Evolutionary conservation across 2,797 vertebrate species (phyloP).

Genomic region (Fistularia tabacaria): DNA sequence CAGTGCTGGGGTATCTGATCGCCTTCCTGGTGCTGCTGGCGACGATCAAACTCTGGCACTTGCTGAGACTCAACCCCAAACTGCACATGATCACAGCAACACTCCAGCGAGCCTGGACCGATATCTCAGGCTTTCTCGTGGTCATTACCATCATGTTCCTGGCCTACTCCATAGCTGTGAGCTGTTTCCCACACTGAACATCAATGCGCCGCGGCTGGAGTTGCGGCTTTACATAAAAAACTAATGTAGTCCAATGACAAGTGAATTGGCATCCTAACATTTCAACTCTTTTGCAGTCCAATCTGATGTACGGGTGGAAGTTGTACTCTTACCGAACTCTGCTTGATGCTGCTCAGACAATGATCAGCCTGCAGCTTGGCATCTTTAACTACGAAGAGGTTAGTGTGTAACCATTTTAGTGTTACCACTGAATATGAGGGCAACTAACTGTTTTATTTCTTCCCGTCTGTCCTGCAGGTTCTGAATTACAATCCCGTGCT

Average conservation of each 20-base stretch:
- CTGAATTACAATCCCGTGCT: slow-evolving; percentile 88
- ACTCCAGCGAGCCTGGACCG: slow-evolving; percentile 86
- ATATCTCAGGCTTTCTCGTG: slow-evolving; percentile 90
- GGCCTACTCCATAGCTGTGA: slow-evolving; percentile 88
- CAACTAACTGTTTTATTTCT: slow-evolving; percentile 1
- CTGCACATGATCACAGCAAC: slow-evolving; percentile 92
- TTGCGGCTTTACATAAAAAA: slow-evolving; percentile 18
- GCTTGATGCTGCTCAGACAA: slow-evolving; percentile 83
- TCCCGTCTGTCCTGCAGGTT: slow-evolving; percentile 71
- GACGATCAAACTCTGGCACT: slow-evolving; percentile 93
- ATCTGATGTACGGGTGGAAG: slow-evolving; percentile 94
- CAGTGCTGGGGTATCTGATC: slow-evolving; percentile 87
- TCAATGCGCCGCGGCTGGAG: slow-evolving; percentile 19
- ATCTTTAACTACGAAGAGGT: slow-evolving; percentile 98
- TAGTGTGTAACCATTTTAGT: slow-evolving; percentile 16
- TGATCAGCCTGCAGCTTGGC: slow-evolving; percentile 92
- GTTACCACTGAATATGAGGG: slow-evolving; percentile 1
- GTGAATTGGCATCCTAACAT: too few species aligned
- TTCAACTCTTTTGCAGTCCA: slow-evolving; percentile 73
- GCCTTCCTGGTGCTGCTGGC: slow-evolving; percentile 92
- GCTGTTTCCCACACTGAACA: slow-evolving; percentile 59
- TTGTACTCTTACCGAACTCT: slow-evolving; percentile 90
- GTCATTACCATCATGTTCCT: slow-evolving; percentile 90
- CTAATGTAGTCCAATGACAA: not conserved
- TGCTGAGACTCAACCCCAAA: slow-evolving; percentile 92